These are phyloP conservation scores for Petrolisthes cinctipes DNA, from an alignment of 2,888 invertebrate species.

Conservation along the genomic window DNA sequence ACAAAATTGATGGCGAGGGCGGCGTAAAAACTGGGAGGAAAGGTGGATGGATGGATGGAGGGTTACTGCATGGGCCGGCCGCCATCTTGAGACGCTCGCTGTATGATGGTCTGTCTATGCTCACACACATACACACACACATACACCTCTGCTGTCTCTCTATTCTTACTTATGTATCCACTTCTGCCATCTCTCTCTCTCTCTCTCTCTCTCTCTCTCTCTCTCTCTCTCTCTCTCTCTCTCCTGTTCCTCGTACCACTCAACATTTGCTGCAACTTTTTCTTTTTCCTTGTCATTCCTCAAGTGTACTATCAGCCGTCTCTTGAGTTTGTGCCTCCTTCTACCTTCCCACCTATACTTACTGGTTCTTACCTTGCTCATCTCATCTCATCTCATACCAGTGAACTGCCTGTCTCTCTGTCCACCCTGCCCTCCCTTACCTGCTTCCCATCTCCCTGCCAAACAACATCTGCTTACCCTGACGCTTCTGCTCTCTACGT, in stretches of 20 bases:
- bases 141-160: background rate
- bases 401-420: background rate
- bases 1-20: too few relatives aligned
- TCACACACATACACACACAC: too few relatives aligned
- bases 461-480: background rate
- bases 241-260: background rate
- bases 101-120: too few relatives aligned
- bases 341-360: background rate
- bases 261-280: background rate
- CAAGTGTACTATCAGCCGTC: background rate
- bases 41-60: too few relatives aligned
- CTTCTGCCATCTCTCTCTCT: background rate
- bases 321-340: background rate
- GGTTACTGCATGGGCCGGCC: too few relatives aligned
- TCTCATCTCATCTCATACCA: background rate
- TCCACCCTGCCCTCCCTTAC: background rate
- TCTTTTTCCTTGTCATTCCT: background rate
- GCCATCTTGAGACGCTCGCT: too few relatives aligned
- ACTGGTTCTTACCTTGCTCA: background rate
- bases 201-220: background rate
- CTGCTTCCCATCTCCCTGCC: background rate
- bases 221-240: background rate
- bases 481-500: background rate
- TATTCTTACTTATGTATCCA: background rate
- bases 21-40: too few relatives aligned